Percentiles rank a stretch among this genome's conserved stretches.
phyloP scores from a whole-genome alignment of 2,113 vertebrate species.

The Lipophrys pholis region DNA sequence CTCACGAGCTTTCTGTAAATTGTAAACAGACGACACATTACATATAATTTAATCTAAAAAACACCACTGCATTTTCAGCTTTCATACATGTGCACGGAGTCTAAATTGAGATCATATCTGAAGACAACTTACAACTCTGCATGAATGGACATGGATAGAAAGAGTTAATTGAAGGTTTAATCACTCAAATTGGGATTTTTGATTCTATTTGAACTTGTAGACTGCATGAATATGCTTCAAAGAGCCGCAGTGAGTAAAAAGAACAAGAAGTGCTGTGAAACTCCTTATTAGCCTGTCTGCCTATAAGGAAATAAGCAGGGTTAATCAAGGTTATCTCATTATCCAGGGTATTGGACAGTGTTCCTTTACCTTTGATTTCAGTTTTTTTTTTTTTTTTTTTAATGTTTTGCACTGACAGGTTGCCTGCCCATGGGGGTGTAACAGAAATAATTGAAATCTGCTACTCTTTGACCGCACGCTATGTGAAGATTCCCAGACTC shows the following conservation, averaged over 20 bases:
- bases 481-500: slow-evolving; percentile 11
- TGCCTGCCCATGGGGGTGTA: slow-evolving; percentile 3
- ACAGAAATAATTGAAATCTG: slow-evolving; percentile 22
- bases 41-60: too few species aligned
- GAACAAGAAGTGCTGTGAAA: not conserved
- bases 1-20: too few species aligned
- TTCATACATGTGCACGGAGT: too few species aligned
- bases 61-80: too few species aligned
- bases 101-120: too few species aligned
- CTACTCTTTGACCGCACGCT: slow-evolving; percentile 25
- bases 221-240: not conserved
- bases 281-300: slow-evolving; percentile 29
- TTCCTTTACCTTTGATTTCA: slow-evolving; percentile 4
- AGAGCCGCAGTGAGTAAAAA: not conserved
- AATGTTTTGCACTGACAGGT: slow-evolving; percentile 10
- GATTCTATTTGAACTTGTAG: slow-evolving; percentile 30
- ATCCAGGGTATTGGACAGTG: slow-evolving; percentile 15
- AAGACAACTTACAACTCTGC: too few species aligned
- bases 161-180: slow-evolving; percentile 4
- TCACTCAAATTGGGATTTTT: slow-evolving; percentile 16
- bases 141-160: slow-evolving; percentile 6
- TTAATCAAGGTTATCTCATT: slow-evolving; percentile 28
- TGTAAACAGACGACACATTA: too few species aligned
- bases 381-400: not conserved
- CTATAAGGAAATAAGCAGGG: slow-evolving; percentile 1